Conservation (phyloP, 2,888 invertebrate species). For the Caenorhabditis sp. region DNA sequence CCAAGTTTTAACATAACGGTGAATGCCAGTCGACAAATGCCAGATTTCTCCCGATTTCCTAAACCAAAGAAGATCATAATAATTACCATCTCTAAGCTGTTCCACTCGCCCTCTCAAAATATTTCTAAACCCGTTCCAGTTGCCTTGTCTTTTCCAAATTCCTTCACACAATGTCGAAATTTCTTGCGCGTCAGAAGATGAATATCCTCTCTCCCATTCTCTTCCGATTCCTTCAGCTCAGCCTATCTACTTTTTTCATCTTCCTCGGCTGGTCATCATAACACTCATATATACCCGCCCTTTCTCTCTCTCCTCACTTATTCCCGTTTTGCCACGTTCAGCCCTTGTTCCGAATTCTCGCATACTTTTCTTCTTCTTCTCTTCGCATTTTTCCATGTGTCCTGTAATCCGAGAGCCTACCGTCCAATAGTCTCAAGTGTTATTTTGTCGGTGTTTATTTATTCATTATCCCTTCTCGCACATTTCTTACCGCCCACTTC, state of each 20-base stretch:
- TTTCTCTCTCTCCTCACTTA: constrained; percentile 14
- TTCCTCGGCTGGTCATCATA: constrained; percentile 7
- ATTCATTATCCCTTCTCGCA: constrained; percentile 29
- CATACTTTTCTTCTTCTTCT: constrained; percentile 11
- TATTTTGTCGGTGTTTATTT: constrained; percentile 35
- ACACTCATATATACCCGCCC: constrained; percentile 7
- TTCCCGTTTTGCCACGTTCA: constrained; percentile 31
- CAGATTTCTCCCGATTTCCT: no score
- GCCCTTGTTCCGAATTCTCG: constrained; percentile 9
- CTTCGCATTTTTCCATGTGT: constrained; percentile 17
- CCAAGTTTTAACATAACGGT: no score
- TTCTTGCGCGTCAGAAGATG: constrained; percentile 48
- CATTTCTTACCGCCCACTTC: not conserved
- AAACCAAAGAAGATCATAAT: not conserved
- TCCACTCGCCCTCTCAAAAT: not conserved
- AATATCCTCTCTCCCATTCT: constrained; percentile 32
- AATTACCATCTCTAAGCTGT: no score
- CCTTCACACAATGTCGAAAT: constrained; percentile 1
- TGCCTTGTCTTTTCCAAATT: not conserved
- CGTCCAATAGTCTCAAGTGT: constrained; percentile 46
- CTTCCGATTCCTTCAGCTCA: constrained; percentile 23
- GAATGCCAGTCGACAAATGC: no score
- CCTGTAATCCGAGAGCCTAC: constrained; percentile 31
- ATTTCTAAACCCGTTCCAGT: constrained; percentile 24
- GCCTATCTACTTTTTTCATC: constrained; percentile 46